Percentiles rank a stretch among this genome's conserved stretches.
Evolutionary conservation across 2,113 vertebrate genomes (phyloP).

Genomic region (Procavia capensis): DNA sequence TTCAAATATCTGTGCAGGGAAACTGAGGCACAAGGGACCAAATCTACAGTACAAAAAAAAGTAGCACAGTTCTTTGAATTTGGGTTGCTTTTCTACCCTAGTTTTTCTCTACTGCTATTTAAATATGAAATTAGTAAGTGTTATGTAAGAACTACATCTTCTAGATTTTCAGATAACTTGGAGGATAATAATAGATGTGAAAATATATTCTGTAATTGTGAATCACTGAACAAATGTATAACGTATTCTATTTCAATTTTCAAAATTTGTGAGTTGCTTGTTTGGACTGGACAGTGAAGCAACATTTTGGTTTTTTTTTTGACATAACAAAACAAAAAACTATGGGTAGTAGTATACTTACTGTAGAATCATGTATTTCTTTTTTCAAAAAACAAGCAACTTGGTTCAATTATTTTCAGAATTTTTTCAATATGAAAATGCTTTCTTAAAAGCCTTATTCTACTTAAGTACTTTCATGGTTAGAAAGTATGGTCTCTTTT

Average conservation of each 20-base stretch:
- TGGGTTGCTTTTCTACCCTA: background rate
- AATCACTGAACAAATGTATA: background rate
- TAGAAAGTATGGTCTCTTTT: background rate
- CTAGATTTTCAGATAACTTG: background rate
- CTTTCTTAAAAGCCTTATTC: constrained; percentile 31
- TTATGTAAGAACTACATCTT: background rate
- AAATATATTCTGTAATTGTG: constrained; percentile 17
- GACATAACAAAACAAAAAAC: background rate
- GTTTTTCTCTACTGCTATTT: background rate
- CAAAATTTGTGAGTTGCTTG: constrained; percentile 49
- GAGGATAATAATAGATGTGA: constrained; percentile 13
- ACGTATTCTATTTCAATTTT: constrained; percentile 43
- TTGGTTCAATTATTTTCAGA: constrained; percentile 44
- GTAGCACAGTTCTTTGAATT: background rate
- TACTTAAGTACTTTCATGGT: background rate
- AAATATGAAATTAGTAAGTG: constrained; percentile 34
- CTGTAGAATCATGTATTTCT: constrained; percentile 26
- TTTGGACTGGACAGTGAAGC: constrained; percentile 41
- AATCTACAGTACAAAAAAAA: constrained; percentile 21
- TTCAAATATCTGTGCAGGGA: background rate
- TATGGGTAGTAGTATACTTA: background rate
- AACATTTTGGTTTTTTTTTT: background rate
- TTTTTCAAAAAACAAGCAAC: constrained; percentile 52
- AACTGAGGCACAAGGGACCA: constrained; percentile 45
- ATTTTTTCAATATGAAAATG: constrained; percentile 28